A percentile compares a stretch with the other conserved stretches of the same genome.
Evolutionary conservation across 2,113 vertebrate genomes (phyloP).

Genomic region (Macquaria australasica): DNA sequence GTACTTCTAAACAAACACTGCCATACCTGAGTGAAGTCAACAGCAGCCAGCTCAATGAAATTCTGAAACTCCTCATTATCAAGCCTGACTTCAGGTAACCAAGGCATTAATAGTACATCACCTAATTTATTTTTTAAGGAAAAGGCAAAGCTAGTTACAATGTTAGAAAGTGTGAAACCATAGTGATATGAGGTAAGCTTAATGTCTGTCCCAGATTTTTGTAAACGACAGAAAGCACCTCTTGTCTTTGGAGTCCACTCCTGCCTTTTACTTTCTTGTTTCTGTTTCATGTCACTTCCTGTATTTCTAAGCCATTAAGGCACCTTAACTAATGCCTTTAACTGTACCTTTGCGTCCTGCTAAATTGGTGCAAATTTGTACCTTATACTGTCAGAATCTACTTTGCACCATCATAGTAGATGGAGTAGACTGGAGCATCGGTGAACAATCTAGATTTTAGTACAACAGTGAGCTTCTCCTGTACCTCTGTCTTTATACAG

Average conservation of each 20-base stretch:
- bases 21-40: neutral
- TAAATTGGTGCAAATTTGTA: neutral
- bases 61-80: neutral
- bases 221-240: too few species aligned
- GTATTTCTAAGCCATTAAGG: neutral
- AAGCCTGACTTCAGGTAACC: neutral
- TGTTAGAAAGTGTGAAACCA: neutral
- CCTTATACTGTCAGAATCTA: neutral
- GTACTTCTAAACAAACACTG: neutral
- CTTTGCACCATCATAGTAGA: neutral
- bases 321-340: neutral
- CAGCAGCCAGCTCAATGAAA: neutral
- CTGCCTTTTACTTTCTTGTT: neutral
- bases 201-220: neutral
- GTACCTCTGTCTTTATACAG: too few species aligned
- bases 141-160: neutral
- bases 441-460: neutral
- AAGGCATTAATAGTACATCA: neutral
- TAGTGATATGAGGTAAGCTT: neutral
- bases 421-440: neutral
- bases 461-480: neutral
- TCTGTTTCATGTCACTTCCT: neutral
- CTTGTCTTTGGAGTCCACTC: neutral
- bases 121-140: neutral
- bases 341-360: neutral